Conservation (phyloP, 1,140 invertebrate genomes). For the Aphidius gifuensis region DNA sequence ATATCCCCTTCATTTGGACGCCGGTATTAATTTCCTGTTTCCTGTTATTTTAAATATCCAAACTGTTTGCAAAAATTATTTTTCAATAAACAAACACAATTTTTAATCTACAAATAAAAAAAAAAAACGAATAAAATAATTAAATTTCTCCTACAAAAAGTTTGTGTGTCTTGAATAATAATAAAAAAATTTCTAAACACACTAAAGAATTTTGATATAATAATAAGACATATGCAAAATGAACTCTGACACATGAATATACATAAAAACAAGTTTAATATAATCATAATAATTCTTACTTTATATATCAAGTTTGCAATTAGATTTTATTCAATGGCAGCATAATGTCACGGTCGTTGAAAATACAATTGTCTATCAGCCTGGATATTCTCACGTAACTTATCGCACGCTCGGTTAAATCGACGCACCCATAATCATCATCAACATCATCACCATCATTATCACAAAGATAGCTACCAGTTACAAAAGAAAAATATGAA, state of each 20-base stretch:
- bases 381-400: constrained; percentile 9
- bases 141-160: too few relatives aligned
- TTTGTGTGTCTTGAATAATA: too few relatives aligned
- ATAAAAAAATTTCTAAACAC: too few relatives aligned
- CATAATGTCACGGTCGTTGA: constrained; percentile 44
- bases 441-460: too few relatives aligned
- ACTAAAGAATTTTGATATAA: background rate
- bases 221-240: background rate
- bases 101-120: too few relatives aligned
- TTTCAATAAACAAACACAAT: background rate
- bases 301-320: constrained; percentile 8
- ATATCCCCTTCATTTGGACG: background rate
- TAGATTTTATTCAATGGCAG: constrained; percentile 35
- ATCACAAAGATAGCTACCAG: too few relatives aligned
- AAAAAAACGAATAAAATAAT: too few relatives aligned
- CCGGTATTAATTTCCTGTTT: constrained; percentile 16
- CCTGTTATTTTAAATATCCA: background rate
- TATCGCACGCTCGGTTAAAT: constrained; percentile 16
- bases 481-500: background rate
- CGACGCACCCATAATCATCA: constrained; percentile 17
- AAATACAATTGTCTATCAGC: constrained; percentile 5
- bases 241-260: background rate
- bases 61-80: background rate
- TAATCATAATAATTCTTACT: constrained; percentile 10
- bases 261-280: background rate